Conservation (phyloP, 2,113 vertebrate genomes). For the Aphyosemion australe region DNA sequence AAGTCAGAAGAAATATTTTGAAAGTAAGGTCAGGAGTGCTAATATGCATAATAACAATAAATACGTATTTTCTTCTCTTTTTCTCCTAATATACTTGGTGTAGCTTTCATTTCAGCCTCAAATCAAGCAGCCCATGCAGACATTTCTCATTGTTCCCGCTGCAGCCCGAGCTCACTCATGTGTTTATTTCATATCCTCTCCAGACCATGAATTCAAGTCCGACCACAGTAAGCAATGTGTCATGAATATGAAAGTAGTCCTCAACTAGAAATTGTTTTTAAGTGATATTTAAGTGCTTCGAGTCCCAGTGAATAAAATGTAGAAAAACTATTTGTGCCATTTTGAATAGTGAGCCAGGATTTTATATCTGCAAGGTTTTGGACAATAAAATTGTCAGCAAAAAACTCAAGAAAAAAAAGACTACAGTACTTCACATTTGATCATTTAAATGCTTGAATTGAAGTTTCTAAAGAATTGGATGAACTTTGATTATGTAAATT, state of each 20-base stretch:
- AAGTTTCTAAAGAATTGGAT: slow-evolving; percentile 32
- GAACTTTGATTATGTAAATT: slow-evolving; percentile 30
- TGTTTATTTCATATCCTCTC: slow-evolving; percentile 26
- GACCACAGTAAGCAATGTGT: slow-evolving; percentile 19
- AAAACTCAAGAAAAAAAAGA: slow-evolving; percentile 30
- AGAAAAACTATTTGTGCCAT: slow-evolving; percentile 39
- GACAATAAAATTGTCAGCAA: slow-evolving; percentile 50
- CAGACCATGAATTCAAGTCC: slow-evolving; percentile 25
- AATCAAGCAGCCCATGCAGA: slow-evolving; percentile 14
- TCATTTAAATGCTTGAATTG: slow-evolving; percentile 48
- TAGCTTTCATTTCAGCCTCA: slow-evolving; percentile 14
- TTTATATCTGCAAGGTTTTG: slow-evolving; percentile 27
- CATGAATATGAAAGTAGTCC: slow-evolving; percentile 24
- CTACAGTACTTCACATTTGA: slow-evolving; percentile 47
- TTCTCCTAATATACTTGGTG: not conserved
- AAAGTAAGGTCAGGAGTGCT: not conserved
- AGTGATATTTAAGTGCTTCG: slow-evolving; percentile 29
- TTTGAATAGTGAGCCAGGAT: slow-evolving; percentile 31
- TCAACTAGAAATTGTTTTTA: slow-evolving; percentile 33
- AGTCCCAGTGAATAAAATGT: slow-evolving; percentile 35
- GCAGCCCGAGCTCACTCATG: slow-evolving; percentile 5
- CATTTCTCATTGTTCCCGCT: slow-evolving; percentile 16
- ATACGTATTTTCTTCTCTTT: slow-evolving; percentile 9
- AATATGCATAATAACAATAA: not conserved
- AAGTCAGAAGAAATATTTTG: not conserved